A percentile compares a stretch with the other conserved stretches of the same genome.
These are phyloP conservation scores for Sialia sialis DNA, from an alignment of 2,113 vertebrate species.

Conservation along the genomic window DNA sequence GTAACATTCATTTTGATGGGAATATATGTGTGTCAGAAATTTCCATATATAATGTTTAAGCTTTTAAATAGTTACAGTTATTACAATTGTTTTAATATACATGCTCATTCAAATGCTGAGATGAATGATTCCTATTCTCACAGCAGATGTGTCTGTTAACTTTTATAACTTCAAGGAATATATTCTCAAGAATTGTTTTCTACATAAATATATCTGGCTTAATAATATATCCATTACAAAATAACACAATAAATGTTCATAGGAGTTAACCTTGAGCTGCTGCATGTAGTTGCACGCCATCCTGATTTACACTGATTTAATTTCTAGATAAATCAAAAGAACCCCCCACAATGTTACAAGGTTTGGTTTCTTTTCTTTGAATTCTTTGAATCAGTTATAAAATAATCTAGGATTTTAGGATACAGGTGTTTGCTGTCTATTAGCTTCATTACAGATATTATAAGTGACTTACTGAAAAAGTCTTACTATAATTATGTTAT, in stretches of 20 bases:
- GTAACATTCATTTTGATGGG: not conserved
- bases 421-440: not conserved
- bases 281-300: not conserved
- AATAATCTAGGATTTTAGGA: not conserved
- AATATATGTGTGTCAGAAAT: not conserved
- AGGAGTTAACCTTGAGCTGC: not conserved
- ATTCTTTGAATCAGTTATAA: not conserved
- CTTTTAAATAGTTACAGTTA: not conserved
- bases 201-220: not conserved
- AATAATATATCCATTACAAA: not conserved
- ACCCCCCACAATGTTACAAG: too few relatives aligned
- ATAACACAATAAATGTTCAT: not conserved
- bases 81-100: not conserved
- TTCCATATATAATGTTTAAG: not conserved
- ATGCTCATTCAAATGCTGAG: not conserved
- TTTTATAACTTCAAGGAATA: not conserved
- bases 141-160: not conserved
- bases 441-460: not conserved
- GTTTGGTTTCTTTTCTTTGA: not conserved
- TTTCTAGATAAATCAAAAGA: not conserved
- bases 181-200: not conserved
- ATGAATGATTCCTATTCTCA: not conserved
- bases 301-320: not conserved
- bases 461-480: not conserved
- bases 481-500: not conserved